phyloP scores from a whole-genome alignment of 2,888 invertebrate species.

The Erebia palarica region DNA sequence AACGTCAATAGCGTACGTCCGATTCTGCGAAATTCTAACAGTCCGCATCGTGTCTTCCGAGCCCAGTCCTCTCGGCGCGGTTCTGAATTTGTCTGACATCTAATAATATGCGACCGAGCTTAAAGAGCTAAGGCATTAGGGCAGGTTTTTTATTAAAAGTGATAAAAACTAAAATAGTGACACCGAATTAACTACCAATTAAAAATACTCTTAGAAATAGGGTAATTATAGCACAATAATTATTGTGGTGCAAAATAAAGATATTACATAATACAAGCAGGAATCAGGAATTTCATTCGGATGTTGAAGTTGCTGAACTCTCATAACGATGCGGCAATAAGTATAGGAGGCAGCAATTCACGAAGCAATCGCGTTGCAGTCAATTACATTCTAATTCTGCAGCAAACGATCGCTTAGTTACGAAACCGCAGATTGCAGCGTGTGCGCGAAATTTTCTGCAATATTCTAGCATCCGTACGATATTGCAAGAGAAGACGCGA shows the following conservation, averaged over 20 bases:
- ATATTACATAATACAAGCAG: background rate
- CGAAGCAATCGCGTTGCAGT: constrained; percentile 29
- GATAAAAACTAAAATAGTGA: too few relatives aligned
- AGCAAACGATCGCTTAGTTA: constrained; percentile 33
- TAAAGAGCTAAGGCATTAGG: too few relatives aligned
- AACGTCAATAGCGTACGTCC: too few relatives aligned
- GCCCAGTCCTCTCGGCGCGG: too few relatives aligned
- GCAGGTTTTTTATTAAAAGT: too few relatives aligned
- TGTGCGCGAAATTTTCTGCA: constrained; percentile 22
- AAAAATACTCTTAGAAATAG: background rate
- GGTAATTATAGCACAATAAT: background rate
- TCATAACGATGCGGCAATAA: constrained; percentile 7
- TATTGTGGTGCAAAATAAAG: background rate
- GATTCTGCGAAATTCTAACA: too few relatives aligned
- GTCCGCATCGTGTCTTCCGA: too few relatives aligned
- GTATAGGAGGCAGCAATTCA: constrained; percentile 9
- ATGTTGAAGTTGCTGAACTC: background rate
- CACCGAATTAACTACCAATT: too few relatives aligned
- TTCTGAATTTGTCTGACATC: too few relatives aligned
- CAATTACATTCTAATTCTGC: constrained; percentile 36
- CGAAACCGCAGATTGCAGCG: constrained; percentile 36
- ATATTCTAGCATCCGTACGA: constrained; percentile 20
- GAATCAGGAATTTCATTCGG: background rate
- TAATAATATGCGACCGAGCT: too few relatives aligned
- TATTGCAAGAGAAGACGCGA: constrained; percentile 6